Percentiles rank a stretch among this genome's conserved stretches.
Evolutionary conservation across 1,140 invertebrate species (phyloP).

Genomic region (Drosophila takahashii): DNA sequence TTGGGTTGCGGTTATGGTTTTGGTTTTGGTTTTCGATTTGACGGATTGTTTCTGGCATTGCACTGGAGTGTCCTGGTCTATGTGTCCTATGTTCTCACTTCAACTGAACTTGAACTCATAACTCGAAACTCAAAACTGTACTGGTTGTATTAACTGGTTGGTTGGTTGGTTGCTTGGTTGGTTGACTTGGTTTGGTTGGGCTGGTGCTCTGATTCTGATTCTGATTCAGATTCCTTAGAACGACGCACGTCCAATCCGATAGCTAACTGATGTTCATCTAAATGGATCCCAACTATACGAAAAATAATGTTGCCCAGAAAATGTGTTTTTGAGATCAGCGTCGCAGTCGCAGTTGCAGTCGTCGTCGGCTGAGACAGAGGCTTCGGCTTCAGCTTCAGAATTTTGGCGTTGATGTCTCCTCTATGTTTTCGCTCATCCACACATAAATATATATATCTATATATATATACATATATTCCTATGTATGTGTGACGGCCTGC

Average conservation of each 20-base stretch:
- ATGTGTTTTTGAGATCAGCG: conserved; percentile 76
- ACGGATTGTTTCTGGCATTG: conserved; percentile 31
- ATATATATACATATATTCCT: not conserved
- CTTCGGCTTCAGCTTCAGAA: conserved; percentile 10
- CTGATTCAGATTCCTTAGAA: conserved; percentile 25
- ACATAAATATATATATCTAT: not conserved
- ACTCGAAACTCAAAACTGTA: not conserved
- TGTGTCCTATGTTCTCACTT: not conserved
- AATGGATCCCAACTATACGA: conserved; percentile 84
- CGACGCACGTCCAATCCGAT: conserved; percentile 83
- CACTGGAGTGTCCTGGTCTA: conserved; percentile 21
- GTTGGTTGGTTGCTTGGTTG: conserved; percentile 1
- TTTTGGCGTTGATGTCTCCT: conserved; percentile 48
- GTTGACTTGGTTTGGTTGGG: not conserved
- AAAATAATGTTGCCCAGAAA: conserved; percentile 84
- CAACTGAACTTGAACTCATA: not conserved
- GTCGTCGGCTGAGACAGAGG: conserved; percentile 17
- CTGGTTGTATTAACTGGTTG: not conserved
- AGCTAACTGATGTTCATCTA: conserved; percentile 85
- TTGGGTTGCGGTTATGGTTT: not conserved
- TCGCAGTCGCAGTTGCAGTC: conserved; percentile 31
- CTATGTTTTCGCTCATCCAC: conserved; percentile 9
- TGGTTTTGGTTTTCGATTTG: too few species aligned
- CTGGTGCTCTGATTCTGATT: conserved; percentile 5
- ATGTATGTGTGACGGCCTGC: conserved; percentile 26